These are phyloP conservation scores for Camponotus fellah DNA, from an alignment of 2,888 invertebrate genomes.

Conservation along the genomic window DNA sequence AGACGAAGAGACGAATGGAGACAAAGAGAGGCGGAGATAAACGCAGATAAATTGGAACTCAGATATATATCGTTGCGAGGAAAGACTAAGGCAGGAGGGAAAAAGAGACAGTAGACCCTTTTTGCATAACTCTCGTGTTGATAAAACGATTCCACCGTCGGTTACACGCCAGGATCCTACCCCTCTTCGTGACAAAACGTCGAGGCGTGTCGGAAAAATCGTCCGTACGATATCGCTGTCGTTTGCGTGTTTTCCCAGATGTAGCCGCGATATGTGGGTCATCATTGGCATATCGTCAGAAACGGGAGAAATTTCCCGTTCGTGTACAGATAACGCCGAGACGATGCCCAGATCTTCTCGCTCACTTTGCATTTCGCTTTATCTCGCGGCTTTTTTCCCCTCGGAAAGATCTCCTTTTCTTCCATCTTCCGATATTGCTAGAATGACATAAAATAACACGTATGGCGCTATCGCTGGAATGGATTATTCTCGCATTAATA, in stretches of 20 bases:
- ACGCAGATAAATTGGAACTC: constrained; percentile 64
- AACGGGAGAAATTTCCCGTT: not conserved
- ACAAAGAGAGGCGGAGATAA: constrained; percentile 61
- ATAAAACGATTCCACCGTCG: constrained; percentile 66
- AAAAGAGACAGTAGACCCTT: constrained; percentile 42
- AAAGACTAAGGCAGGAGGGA: constrained; percentile 30
- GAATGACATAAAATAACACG: not conserved
- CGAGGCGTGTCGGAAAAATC: constrained; percentile 70
- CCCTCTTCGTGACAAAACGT: constrained; percentile 71
- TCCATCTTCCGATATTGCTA: constrained; percentile 11
- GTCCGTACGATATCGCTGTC: constrained; percentile 52
- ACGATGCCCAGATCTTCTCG: not conserved
- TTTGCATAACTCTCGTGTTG: constrained; percentile 71
- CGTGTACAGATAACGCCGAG: constrained; percentile 34
- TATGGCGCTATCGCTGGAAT: not conserved
- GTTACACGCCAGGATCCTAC: constrained; percentile 39
- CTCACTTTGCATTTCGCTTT: constrained; percentile 31
- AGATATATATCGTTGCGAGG: constrained; percentile 61
- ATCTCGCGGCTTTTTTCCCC: constrained; percentile 16
- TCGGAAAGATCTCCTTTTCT: constrained; percentile 15
- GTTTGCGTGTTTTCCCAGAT: constrained; percentile 49
- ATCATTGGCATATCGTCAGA: constrained; percentile 43
- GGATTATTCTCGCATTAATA: not conserved
- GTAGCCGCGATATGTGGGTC: constrained; percentile 42
- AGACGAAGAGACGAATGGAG: constrained; percentile 37